Conservation (phyloP, 2,888 invertebrate genomes). For the Choristoneura rosaceana region DNA sequence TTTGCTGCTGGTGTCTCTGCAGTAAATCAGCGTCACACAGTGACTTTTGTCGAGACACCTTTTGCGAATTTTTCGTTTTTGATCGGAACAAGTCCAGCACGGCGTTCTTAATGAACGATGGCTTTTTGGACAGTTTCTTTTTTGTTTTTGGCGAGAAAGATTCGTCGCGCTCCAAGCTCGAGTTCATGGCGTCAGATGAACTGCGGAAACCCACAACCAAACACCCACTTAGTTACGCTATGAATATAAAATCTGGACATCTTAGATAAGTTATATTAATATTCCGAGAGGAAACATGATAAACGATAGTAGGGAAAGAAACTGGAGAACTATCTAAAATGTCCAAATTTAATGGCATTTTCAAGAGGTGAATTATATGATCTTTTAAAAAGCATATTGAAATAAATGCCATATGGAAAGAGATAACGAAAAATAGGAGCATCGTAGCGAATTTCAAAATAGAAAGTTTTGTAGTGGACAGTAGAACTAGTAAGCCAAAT, state of each 20-base stretch:
- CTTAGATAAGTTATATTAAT: constrained; percentile 64
- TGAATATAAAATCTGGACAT: constrained; percentile 64
- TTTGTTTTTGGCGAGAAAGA: constrained; percentile 84
- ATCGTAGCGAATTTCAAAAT: constrained; percentile 12
- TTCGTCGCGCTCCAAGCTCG: constrained; percentile 82
- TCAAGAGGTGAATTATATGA: constrained; percentile 73
- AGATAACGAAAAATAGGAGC: constrained; percentile 40
- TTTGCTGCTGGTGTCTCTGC: constrained; percentile 69
- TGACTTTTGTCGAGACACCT: constrained; percentile 82
- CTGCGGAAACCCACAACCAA: constrained; percentile 85
- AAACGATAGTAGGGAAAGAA: constrained; percentile 40
- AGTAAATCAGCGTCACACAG: constrained; percentile 80
- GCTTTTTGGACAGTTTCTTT: constrained; percentile 85
- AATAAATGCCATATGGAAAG: constrained; percentile 62
- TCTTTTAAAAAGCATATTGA: constrained; percentile 81
- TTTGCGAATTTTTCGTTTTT: constrained; percentile 80
- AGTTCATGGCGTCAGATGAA: constrained; percentile 82
- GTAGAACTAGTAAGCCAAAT: constrained; percentile 22
- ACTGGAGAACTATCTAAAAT: constrained; percentile 57
- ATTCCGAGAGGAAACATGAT: constrained; percentile 17
- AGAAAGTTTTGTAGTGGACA: constrained; percentile 19
- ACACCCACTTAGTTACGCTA: constrained; percentile 82
- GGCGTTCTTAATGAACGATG: constrained; percentile 84
- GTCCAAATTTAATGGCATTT: constrained; percentile 66
- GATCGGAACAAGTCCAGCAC: constrained; percentile 83